Percentiles rank a stretch among this genome's conserved stretches.
Evolutionary conservation across 2,888 invertebrate genomes (phyloP).

Genomic region (Hofmannophila pseudospretella): DNA sequence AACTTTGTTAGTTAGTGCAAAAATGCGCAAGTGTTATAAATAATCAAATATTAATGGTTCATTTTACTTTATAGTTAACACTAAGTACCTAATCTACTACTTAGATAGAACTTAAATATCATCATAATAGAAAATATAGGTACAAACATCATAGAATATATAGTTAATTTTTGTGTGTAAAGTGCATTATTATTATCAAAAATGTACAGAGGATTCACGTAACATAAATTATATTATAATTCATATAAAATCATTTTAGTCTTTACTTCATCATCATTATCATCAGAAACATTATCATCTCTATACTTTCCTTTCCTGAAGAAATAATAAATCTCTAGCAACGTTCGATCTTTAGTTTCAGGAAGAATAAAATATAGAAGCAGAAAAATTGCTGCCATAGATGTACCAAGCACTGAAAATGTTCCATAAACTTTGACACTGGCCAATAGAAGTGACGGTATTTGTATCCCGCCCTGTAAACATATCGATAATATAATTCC

Average conservation of each 20-base stretch:
- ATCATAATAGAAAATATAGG: too few species aligned
- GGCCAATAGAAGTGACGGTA: slow-evolving; percentile 36
- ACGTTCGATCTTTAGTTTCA: slow-evolving; percentile 38
- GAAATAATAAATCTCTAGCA: slow-evolving; percentile 38
- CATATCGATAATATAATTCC: slow-evolving; percentile 33
- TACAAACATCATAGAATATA: too few species aligned
- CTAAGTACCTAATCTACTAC: too few species aligned
- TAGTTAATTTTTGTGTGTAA: too few species aligned
- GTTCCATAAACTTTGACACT: slow-evolving; percentile 29
- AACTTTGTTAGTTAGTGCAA: slow-evolving; percentile 42
- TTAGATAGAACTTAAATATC: too few species aligned
- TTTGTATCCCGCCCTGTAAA: slow-evolving; percentile 35
- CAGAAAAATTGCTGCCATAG: slow-evolving; percentile 19
- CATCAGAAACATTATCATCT: not conserved
- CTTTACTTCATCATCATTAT: slow-evolving; percentile 6
- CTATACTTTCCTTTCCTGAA: slow-evolving; percentile 22
- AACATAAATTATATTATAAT: too few species aligned
- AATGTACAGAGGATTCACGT: too few species aligned
- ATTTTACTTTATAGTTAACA: too few species aligned
- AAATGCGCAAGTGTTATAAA: slow-evolving; percentile 37
- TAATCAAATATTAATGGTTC: too few species aligned
- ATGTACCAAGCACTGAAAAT: slow-evolving; percentile 25
- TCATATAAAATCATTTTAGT: slow-evolving; percentile 10
- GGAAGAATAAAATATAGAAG: slow-evolving; percentile 31
- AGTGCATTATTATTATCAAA: too few species aligned